Evolutionary conservation across 2,113 vertebrate genomes (phyloP), one percentile per base, ranked within the genome.

Genomic region (Chauna torquata): DNA sequence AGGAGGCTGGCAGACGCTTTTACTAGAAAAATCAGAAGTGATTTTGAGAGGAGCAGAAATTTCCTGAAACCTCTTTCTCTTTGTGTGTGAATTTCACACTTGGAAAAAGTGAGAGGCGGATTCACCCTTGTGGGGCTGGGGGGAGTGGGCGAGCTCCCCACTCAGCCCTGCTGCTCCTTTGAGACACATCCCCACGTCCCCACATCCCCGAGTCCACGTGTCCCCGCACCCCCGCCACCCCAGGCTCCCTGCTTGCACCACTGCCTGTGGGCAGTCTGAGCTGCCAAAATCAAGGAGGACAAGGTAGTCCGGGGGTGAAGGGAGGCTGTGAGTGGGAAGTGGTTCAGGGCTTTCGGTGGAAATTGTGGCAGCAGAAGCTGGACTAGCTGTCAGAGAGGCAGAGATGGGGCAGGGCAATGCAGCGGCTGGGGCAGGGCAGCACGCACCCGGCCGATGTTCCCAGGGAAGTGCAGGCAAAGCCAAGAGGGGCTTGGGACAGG

Each of bases 11-110:
- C 96, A 98, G 97, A 96, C 72, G 65, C 82, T 98, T 98, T 98
- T 97, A 97, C 96, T 97, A 97, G 98, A 98, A 98, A 97, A 97
- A 97, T 97, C 94, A 97, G 95, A 97, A 96, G 84, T 91, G 92
- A 96, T 98, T 98, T 98, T 94, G 92, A 95, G 96, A 97, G 94
- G 77, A 97, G 96, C 50, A 95, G 92, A 94, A 97, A 95, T 96
- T 97, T 97, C 86, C 94, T 97, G 90, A 96, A 94, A 91, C 66
- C 90, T 96, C 78, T 86, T 94, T 96, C 87, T 65, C 78, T 91
- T 45, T 44, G 8, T 89, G 78, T 89, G 79, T 96, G 76, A 90
- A 96, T 94, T 85, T 85, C 25, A 9, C 77, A 74, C 81, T 92
- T 69, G 86, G 92, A 75, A 94, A 82, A 96, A 85, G 30, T 42